Conservation (phyloP, 2,113 vertebrate species). For the Ammodytes dubius region DNA sequence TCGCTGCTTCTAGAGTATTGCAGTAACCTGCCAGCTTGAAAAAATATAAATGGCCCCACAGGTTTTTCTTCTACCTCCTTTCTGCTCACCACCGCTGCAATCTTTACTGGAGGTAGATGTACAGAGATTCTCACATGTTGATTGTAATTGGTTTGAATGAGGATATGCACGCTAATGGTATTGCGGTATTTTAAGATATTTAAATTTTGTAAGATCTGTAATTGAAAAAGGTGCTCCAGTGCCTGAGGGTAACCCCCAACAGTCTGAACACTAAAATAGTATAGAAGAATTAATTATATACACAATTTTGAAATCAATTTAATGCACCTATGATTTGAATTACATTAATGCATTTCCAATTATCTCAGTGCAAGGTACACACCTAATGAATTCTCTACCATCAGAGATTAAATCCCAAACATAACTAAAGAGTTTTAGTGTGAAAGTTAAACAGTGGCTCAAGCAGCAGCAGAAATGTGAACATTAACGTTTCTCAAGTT, state of each 20-base stretch:
- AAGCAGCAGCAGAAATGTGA: too few species aligned
- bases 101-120: constrained; percentile 41
- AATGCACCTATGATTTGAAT: background rate
- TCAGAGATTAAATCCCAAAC: too few species aligned
- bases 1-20: constrained; percentile 8
- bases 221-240: constrained; percentile 56
- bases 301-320: constrained; percentile 46
- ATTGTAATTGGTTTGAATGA: constrained; percentile 66
- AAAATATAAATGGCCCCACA: background rate
- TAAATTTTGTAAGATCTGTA: constrained; percentile 73
- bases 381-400: too few species aligned
- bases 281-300: constrained; percentile 70
- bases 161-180: constrained; percentile 54
- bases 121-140: constrained; percentile 2
- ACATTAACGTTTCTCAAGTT: too few species aligned
- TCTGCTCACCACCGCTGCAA: background rate
- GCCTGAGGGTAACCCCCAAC: constrained; percentile 57
- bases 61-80: background rate
- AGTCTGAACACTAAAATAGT: constrained; percentile 62
- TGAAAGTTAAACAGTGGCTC: too few species aligned
- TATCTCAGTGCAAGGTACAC: too few species aligned
- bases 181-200: constrained; percentile 73
- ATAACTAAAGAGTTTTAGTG: too few species aligned
- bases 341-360: constrained; percentile 2
- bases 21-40: constrained; percentile 34